phyloP scores from a whole-genome alignment of 2,888 invertebrate species.

The Bimastos eiseni region DNA sequence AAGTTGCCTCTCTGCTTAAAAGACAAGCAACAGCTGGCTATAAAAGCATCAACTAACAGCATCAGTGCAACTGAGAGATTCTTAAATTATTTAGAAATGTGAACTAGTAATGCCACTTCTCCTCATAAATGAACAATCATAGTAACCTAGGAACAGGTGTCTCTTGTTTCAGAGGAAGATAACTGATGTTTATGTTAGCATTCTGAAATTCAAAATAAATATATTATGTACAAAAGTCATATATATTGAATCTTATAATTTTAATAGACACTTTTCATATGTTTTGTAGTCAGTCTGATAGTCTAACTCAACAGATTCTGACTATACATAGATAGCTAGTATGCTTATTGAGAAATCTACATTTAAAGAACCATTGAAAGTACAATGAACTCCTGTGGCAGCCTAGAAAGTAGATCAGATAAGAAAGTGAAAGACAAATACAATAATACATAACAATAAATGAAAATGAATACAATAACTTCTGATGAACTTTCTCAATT shows the following conservation, averaged over 20 bases:
- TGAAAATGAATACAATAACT: neutral
- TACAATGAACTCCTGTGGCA: neutral
- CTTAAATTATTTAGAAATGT: neutral
- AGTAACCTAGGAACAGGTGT: slow-evolving; percentile 82
- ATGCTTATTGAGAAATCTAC: neutral
- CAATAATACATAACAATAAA: neutral
- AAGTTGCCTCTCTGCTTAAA: neutral
- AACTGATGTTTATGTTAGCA: slow-evolving; percentile 73
- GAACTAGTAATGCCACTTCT: neutral
- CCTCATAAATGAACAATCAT: neutral
- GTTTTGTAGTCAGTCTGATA: neutral
- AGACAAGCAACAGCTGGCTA: neutral
- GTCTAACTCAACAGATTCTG: neutral
- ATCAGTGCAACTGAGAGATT: neutral
- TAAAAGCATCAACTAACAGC: neutral
- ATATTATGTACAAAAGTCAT: too few relatives aligned
- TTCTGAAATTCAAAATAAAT: too few relatives aligned
- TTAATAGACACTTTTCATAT: too few relatives aligned
- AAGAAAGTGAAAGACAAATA: neutral
- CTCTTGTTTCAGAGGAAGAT: slow-evolving; percentile 70
- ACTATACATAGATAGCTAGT: neutral
- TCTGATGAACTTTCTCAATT: neutral
- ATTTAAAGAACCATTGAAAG: neutral
- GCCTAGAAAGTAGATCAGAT: neutral
- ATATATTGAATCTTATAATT: too few relatives aligned